Evolutionary conservation across 2,797 vertebrate genomes (phyloP), one percentile per base, ranked within the genome.

Genomic region (Chiroxiphia lanceolata): DNA sequence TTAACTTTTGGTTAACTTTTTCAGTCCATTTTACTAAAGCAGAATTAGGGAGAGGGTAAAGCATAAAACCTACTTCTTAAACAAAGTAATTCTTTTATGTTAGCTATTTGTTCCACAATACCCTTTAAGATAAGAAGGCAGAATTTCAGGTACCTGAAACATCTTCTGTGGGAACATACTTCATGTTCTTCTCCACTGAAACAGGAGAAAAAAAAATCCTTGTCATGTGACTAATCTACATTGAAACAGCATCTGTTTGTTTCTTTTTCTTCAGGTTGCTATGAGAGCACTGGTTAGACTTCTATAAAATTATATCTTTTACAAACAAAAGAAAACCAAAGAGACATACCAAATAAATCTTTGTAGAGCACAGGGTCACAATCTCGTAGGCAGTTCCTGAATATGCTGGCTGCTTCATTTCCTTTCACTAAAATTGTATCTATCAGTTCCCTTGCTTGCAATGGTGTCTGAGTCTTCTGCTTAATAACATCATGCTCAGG

Each of bases 401-500:
- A 99, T 83, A 99, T 98, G 95, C 98, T 99, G 18, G 99, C 99
- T 14, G 99, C 98, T 50, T 98, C 98, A 15, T 99, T 99, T 93
- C 99, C 99, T 97, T 99, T 99, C 61, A 98, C 98, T 96, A 99
- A 97, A 86, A 99, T 83, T 10, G 98, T 98, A 87, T 99, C 99
- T 33, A 99, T 99, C 81, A 99, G 97, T 84, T 98, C 98, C 93
- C 98, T 99, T 6, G 99, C 99, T 97, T 99, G 99, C 97, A 99
- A 96, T 86, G 98, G 97, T 19, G 98, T 97, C 23, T 99, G 98
- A 9, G 98, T 98, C 98, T 99, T 99, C 83, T 98, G 98, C 92
- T 99, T 98, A 80, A 99, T 99, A 68, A 98, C 96, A 34, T 98
- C 98, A 59, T 98, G 98, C 85, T 99, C 99, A 56, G 98, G 90